A percentile compares a stretch with the other conserved stretches of the same genome.
phyloP scores from a whole-genome alignment of 2,797 vertebrate genomes.

The Schizothorax lantsangensis region DNA sequence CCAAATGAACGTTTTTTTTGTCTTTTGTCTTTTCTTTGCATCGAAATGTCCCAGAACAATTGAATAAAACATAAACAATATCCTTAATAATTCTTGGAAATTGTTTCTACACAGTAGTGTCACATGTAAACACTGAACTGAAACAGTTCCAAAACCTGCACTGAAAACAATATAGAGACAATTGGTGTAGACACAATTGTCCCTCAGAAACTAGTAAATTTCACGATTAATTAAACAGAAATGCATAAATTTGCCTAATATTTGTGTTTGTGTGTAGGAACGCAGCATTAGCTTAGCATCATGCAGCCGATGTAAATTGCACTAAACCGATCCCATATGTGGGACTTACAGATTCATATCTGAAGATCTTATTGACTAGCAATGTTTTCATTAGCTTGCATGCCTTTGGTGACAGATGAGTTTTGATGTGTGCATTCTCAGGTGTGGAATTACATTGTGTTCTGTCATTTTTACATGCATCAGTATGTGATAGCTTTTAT shows the following conservation, averaged over 20 bases:
- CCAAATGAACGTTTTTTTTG: background rate
- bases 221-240: background rate
- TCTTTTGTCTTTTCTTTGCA: background rate
- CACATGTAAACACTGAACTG: background rate
- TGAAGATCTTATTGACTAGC: background rate
- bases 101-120: background rate
- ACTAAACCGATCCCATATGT: background rate
- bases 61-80: constrained; percentile 15
- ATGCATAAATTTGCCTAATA: background rate
- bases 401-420: background rate
- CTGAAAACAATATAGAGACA: background rate
- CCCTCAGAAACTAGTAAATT: background rate
- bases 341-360: background rate
- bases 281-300: background rate
- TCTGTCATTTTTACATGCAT: constrained; percentile 4
- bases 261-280: background rate
- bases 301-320: background rate
- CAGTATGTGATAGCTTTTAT: background rate
- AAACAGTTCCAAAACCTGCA: background rate
- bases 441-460: background rate
- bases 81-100: background rate
- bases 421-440: background rate
- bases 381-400: constrained; percentile 3
- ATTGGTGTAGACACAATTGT: background rate
- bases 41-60: background rate